Conservation (phyloP, 2,888 invertebrate genomes). For the Drosophila niveifrons region DNA sequence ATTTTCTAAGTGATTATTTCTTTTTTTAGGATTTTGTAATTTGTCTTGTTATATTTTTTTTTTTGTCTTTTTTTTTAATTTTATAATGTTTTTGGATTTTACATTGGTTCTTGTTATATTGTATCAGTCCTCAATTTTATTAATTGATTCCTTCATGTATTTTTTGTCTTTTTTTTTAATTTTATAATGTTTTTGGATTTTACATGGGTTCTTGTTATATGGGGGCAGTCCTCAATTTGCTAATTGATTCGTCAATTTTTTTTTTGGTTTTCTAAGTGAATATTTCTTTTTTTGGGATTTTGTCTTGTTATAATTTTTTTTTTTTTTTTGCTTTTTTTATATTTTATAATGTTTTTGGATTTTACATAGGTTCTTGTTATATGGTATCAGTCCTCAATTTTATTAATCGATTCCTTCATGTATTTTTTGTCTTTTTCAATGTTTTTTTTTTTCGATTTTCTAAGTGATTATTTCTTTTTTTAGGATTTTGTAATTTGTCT, state of each 20-base stretch:
- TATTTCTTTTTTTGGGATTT: neutral
- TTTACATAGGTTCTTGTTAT: neutral
- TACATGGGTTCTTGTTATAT: neutral
- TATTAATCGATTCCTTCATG: neutral
- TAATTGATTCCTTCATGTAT: neutral
- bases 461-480: neutral
- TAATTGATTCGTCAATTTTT: neutral
- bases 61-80: neutral
- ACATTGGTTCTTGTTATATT: neutral
- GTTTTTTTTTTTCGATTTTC: neutral
- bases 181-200: conserved; percentile 2
- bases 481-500: neutral
- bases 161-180: neutral
- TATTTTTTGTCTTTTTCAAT: conserved; percentile 2
- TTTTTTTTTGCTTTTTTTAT: neutral
- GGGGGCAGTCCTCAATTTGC: neutral
- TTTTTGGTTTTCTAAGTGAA: neutral
- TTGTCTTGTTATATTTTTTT: too few relatives aligned
- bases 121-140: neutral
- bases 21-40: neutral
- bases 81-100: neutral
- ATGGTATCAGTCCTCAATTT: neutral
- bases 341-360: neutral
- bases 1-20: neutral
- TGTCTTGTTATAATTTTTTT: neutral